These are phyloP conservation scores for Dilophus febrilis DNA, from an alignment of 2,888 invertebrate genomes.

Conservation along the genomic window DNA sequence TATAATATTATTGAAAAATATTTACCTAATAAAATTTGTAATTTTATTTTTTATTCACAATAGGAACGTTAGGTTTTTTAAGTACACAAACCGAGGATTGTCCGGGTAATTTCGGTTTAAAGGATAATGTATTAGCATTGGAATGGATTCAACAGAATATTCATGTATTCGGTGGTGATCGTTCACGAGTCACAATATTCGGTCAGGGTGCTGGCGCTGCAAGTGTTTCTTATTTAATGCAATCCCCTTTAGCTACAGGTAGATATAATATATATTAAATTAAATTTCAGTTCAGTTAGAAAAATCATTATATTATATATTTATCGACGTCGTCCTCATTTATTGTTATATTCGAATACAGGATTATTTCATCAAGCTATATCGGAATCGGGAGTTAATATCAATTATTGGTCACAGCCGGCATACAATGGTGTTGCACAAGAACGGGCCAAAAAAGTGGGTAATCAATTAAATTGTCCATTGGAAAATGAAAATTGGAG, in stretches of 20 bases:
- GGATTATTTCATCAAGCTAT: slow-evolving; percentile 55
- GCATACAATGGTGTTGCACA: slow-evolving; percentile 40
- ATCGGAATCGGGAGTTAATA: slow-evolving; percentile 55
- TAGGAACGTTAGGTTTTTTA: slow-evolving; percentile 45
- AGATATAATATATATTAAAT: too few species aligned
- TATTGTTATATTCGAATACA: slow-evolving; percentile 18
- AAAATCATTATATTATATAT: too few species aligned
- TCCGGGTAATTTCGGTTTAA: slow-evolving; percentile 50
- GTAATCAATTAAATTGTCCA: slow-evolving; percentile 19
- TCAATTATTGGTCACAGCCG: slow-evolving; percentile 49
- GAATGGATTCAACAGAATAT: slow-evolving; percentile 45
- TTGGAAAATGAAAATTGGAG: slow-evolving; percentile 38
- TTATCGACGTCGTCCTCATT: too few species aligned
- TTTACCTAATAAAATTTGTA: too few species aligned
- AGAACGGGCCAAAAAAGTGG: slow-evolving; percentile 40
- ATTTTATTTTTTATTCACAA: too few species aligned
- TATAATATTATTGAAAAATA: too few species aligned
- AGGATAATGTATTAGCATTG: slow-evolving; percentile 44
- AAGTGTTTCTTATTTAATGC: slow-evolving; percentile 50
- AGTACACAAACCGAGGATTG: slow-evolving; percentile 45
- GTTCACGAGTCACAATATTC: slow-evolving; percentile 37
- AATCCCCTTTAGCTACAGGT: slow-evolving; percentile 33
- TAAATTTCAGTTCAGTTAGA: too few species aligned
- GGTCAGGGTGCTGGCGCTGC: slow-evolving; percentile 55
- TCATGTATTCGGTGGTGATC: slow-evolving; percentile 43